These are phyloP conservation scores for Oreochromis spilurus DNA, from an alignment of 2,113 vertebrate genomes.

Conservation along the genomic window DNA sequence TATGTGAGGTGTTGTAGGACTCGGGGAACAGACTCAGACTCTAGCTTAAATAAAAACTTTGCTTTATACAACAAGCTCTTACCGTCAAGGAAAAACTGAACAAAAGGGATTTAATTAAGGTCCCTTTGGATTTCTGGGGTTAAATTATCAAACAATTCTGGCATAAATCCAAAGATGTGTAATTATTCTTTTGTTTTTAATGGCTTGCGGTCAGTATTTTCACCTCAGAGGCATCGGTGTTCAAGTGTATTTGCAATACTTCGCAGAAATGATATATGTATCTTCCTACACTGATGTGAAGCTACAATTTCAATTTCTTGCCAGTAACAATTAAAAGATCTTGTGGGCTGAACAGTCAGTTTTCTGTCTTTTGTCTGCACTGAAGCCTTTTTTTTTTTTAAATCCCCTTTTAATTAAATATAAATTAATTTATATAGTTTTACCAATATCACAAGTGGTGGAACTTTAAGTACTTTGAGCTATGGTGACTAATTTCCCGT, in stretches of 20 bases:
- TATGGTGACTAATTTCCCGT: neutral
- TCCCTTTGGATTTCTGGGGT: neutral
- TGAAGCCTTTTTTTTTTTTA: no score
- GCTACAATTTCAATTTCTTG: neutral
- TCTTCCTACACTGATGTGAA: neutral
- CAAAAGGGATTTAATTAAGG: neutral
- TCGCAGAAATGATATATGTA: neutral
- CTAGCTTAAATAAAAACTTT: neutral
- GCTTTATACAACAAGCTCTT: neutral
- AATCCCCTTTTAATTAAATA: neutral
- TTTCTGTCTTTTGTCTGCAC: no score
- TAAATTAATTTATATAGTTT: neutral
- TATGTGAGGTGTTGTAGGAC: neutral
- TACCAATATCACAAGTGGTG: neutral
- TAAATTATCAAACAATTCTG: accelerated
- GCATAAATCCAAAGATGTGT: neutral
- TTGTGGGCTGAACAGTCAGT: neutral
- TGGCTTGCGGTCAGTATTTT: neutral
- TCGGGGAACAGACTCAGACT: neutral
- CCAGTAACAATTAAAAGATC: neutral
- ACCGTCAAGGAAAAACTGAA: neutral
- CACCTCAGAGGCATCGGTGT: neutral
- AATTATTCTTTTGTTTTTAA: neutral
- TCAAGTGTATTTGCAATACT: neutral
- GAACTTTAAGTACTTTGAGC: neutral